Evolutionary conservation across 1,140 invertebrate species (phyloP).

Genomic region (Propsilocerus akamusi): DNA sequence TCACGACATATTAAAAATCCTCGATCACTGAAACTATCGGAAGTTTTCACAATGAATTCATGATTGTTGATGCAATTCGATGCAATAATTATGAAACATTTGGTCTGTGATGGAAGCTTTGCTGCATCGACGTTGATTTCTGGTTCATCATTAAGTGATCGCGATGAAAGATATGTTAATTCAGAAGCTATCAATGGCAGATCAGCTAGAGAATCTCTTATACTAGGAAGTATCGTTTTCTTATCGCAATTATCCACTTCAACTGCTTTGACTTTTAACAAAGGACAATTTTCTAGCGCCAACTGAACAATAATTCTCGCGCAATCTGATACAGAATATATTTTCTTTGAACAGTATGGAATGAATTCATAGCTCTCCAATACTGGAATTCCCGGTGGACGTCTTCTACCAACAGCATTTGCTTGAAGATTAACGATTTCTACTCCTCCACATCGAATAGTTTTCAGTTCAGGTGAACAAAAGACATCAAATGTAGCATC

Average conservation of each 20-base stretch:
- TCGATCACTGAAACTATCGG: slow-evolving; percentile 18
- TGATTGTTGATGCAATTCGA: slow-evolving; percentile 24
- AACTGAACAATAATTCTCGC: slow-evolving; percentile 35
- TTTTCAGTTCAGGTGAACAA: slow-evolving; percentile 13
- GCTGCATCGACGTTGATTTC: slow-evolving; percentile 38
- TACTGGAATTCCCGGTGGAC: slow-evolving; percentile 40
- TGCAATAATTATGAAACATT: slow-evolving; percentile 33
- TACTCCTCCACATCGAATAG: slow-evolving; percentile 53
- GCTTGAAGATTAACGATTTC: slow-evolving; percentile 67
- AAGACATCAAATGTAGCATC: slow-evolving; percentile 20
- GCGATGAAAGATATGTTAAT: slow-evolving; percentile 27
- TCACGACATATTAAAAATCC: slow-evolving; percentile 32
- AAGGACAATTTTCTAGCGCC: slow-evolving; percentile 53
- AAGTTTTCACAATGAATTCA: slow-evolving; percentile 14
- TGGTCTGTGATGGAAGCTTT: slow-evolving; percentile 33
- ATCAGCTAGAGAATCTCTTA: slow-evolving; percentile 35
- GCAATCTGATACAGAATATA: slow-evolving; percentile 16
- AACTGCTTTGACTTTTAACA: slow-evolving; percentile 48
- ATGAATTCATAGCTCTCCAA: slow-evolving; percentile 60
- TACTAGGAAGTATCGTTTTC: slow-evolving; percentile 27
- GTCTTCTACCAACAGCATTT: slow-evolving; percentile 50
- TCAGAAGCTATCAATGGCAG: slow-evolving; percentile 31
- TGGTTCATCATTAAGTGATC: slow-evolving; percentile 25
- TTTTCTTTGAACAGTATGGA: slow-evolving; percentile 28
- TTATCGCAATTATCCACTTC: slow-evolving; percentile 26